Percentiles rank a stretch among this genome's conserved stretches.
These are phyloP conservation scores for Myopa testacea DNA, from an alignment of 2,888 invertebrate genomes.

Conservation along the genomic window DNA sequence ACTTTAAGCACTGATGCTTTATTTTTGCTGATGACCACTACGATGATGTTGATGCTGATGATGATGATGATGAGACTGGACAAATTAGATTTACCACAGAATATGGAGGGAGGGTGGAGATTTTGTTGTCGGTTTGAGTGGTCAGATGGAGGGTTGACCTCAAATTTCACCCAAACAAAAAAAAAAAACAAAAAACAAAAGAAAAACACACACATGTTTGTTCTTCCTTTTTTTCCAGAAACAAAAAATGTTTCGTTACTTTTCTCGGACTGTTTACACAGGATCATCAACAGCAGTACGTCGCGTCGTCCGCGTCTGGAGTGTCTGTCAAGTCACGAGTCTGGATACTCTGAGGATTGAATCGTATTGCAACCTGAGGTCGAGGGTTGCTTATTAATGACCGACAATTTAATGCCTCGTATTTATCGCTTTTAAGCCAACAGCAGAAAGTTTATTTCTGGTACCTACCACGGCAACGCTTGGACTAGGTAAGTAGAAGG, in stretches of 20 bases:
- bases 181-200: neutral
- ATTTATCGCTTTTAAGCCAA: constrained; percentile 38
- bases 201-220: neutral
- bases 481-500: neutral
- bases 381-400: constrained; percentile 41
- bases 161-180: neutral
- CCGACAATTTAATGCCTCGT: constrained; percentile 35
- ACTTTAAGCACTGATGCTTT: neutral
- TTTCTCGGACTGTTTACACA: constrained; percentile 29
- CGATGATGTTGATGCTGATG: constrained; percentile 11
- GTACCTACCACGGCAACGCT: neutral
- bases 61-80: constrained; percentile 29
- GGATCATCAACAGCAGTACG: constrained; percentile 14
- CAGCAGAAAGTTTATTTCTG: constrained; percentile 6
- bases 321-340: constrained; percentile 16
- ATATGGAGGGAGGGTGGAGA: neutral
- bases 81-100: constrained; percentile 31
- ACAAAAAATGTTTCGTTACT: constrained; percentile 1
- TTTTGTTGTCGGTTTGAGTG: no score
- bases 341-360: neutral
- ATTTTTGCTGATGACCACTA: neutral
- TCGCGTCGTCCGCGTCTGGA: neutral
- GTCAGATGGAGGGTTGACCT: neutral
- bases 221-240: neutral
- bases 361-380: constrained; percentile 13